A percentile compares a stretch with the other conserved stretches of the same genome.
phyloP scores from a whole-genome alignment of 2,888 invertebrate species.

The Drosophila mayaguana region DNA sequence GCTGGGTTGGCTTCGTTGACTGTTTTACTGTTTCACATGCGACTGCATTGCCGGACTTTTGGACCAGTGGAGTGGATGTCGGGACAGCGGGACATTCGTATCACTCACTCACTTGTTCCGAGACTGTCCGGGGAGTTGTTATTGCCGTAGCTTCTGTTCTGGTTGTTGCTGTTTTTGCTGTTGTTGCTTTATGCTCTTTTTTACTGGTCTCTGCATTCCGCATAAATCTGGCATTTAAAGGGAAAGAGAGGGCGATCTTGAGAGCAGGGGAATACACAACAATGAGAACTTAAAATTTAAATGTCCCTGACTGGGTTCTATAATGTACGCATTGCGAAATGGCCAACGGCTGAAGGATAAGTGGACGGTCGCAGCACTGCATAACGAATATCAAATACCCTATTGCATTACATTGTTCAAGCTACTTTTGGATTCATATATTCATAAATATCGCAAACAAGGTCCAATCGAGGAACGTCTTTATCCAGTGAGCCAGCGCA shows the following conservation, averaged over 20 bases:
- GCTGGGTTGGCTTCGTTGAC: constrained; percentile 23
- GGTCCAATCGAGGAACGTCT: no score
- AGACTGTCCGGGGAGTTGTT: constrained; percentile 48
- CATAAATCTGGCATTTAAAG: constrained; percentile 69
- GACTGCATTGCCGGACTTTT: constrained; percentile 34
- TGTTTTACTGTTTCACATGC: constrained; percentile 37
- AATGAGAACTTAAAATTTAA: constrained; percentile 47
- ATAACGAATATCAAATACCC: neutral
- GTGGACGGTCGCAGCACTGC: neutral
- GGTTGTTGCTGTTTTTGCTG: constrained; percentile 18
- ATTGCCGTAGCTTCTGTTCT: constrained; percentile 12
- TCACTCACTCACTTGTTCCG: constrained; percentile 40
- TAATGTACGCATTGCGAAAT: constrained; percentile 32
- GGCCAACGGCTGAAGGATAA: constrained; percentile 13
- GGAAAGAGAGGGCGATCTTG: neutral
- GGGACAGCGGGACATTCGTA: constrained; percentile 28
- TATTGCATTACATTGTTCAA: no score
- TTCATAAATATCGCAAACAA: neutral
- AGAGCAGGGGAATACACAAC: constrained; percentile 15
- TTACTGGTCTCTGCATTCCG: constrained; percentile 48
- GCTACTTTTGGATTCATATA: neutral
- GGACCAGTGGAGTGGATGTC: constrained; percentile 16
- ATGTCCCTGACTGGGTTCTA: constrained; percentile 35
- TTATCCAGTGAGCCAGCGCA: no score
- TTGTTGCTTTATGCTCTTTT: constrained; percentile 40